Evolutionary conservation across 1,140 invertebrate genomes (phyloP).

Genomic region (Neuroterus valhalla): DNA sequence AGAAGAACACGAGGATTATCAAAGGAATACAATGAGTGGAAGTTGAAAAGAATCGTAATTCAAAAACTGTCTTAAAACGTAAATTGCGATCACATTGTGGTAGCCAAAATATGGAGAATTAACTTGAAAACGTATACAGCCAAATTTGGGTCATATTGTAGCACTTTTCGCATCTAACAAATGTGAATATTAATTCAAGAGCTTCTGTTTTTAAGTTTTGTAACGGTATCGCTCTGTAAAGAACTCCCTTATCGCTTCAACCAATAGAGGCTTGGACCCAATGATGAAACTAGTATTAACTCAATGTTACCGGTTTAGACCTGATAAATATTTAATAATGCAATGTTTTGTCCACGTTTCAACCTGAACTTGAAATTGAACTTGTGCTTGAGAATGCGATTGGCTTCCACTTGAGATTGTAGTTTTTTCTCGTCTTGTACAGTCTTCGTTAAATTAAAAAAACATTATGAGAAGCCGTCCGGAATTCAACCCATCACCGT

Average conservation of each 20-base stretch:
- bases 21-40: too few species aligned
- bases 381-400: neutral
- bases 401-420: neutral
- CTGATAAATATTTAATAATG: neutral
- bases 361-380: constrained; percentile 21
- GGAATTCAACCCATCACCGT: constrained; percentile 47
- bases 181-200: constrained; percentile 11
- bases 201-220: neutral
- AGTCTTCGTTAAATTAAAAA: neutral
- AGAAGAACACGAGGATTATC: too few species aligned
- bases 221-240: neutral
- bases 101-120: neutral
- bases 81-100: too few species aligned
- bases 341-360: neutral
- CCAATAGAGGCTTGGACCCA: neutral
- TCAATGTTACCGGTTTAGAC: constrained; percentile 8
- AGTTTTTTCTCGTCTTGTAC: neutral
- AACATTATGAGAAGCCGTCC: constrained; percentile 37
- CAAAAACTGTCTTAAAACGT: too few species aligned
- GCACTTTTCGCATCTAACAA: neutral
- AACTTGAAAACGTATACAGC: neutral
- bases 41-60: too few species aligned
- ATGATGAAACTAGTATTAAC: constrained; percentile 25
- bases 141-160: neutral
- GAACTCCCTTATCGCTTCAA: constrained; percentile 4